phyloP scores from a whole-genome alignment of 2,797 vertebrate genomes.

The Sorex maritimensis region DNA sequence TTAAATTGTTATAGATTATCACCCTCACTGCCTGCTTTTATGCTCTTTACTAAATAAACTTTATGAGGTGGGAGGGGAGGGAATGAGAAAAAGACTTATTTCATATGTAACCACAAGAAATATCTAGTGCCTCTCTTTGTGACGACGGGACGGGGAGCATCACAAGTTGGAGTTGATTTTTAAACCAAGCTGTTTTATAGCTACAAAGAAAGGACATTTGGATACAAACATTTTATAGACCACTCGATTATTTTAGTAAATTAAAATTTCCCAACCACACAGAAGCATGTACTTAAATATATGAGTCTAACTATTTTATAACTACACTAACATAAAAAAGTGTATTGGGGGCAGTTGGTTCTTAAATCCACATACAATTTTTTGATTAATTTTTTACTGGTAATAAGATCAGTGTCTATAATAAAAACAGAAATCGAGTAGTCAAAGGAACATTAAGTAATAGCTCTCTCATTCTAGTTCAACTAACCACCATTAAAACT shows the following conservation, averaged over 20 bases:
- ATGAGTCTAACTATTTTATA: background rate
- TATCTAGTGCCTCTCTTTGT: background rate
- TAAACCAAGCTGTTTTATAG: background rate
- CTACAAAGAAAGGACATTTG: background rate
- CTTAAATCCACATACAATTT: background rate
- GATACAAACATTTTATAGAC: background rate
- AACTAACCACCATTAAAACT: background rate
- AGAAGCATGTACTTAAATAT: background rate
- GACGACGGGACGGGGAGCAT: background rate
- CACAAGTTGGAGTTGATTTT: background rate
- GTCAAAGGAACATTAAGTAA: background rate
- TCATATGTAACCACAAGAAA: background rate
- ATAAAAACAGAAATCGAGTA: conserved; percentile 37
- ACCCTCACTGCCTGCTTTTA: background rate
- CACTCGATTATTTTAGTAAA: background rate
- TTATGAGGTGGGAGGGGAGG: background rate
- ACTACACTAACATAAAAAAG: background rate
- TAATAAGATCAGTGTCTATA: background rate
- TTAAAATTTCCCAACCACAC: background rate
- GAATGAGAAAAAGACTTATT: background rate
- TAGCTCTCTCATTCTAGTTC: background rate
- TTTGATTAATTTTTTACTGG: background rate
- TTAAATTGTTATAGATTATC: conserved; percentile 48
- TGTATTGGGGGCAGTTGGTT: background rate
- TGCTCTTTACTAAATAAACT: background rate